phyloP scores from a whole-genome alignment of 2,797 vertebrate species.

The Epinephelus malabaricus region DNA sequence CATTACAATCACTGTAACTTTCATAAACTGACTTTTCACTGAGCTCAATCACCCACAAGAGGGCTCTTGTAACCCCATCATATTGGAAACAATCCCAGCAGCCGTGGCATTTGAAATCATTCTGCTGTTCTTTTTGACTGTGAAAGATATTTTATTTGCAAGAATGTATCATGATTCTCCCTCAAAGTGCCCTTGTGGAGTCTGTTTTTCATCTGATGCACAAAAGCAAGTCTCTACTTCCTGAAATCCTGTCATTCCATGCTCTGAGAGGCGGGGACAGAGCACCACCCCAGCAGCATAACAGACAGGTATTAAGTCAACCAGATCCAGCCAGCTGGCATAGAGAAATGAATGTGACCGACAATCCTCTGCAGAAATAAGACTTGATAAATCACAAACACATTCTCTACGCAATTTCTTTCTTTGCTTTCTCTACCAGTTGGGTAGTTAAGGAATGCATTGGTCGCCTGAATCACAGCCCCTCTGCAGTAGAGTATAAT shows the following conservation, averaged over 20 bases:
- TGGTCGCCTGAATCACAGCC: constrained; percentile 10
- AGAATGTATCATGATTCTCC: not conserved
- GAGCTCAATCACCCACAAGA: constrained; percentile 47
- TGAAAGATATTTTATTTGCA: not conserved
- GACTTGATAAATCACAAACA: constrained; percentile 8
- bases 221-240: constrained; percentile 29
- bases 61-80: constrained; percentile 38
- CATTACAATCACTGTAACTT: constrained; percentile 50
- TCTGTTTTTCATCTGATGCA: not conserved
- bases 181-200: not conserved
- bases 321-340: not conserved
- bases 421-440: not conserved
- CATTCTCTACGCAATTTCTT: not conserved
- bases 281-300: not conserved
- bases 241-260: constrained; percentile 53
- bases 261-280: constrained; percentile 7
- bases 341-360: not conserved
- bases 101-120: constrained; percentile 2
- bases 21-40: constrained; percentile 47
- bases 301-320: constrained; percentile 39
- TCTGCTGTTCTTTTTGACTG: not conserved
- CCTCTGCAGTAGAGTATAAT: constrained; percentile 25
- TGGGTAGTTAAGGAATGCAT: constrained; percentile 38
- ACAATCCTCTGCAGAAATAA: constrained; percentile 20
- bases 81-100: constrained; percentile 1